Evolutionary conservation across 2,797 vertebrate species (phyloP), one percentile per base, ranked within the genome.

Genomic region (Amphiprion clarkii): DNA sequence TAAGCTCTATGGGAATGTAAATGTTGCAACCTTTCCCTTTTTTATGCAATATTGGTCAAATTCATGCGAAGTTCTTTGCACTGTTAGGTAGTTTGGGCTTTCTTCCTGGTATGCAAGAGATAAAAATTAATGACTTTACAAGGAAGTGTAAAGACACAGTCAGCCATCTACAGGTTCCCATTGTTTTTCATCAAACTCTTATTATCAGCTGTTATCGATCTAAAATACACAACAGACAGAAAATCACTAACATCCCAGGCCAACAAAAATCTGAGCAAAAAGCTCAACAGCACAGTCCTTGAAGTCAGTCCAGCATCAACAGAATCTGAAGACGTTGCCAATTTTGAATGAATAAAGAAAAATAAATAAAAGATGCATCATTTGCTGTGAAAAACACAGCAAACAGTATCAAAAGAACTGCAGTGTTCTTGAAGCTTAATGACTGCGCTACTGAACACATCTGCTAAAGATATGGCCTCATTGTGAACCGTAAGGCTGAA

Each of bases 11-110:
- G 39, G 55, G 51, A 74, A 55, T 40, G 31, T 2, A 10, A 31
- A 42, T 68, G 39, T 14, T 53, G 71, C 72, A 81, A 62, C 40
- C 19, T 73, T 42, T 52, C 44, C 2, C 36, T 68, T 25, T 76
- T n/a, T 44, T n/a, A 67, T 71, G 65, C 49, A 81, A 65, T 58
- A 58, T 25, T 9, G 13, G 29, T 21, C 17, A 17, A 5, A 16
- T 14, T 39, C 6, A 53, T 17, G 40, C 21, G 0, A 12, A 40
- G 8, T 40, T 31, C 16, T 16, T 52, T 46, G n/a, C n/a, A 4
- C 10, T 46, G 21, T 59, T 71, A 39, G 16, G 9, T n/a, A 14
- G 19, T 46, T 52, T 6, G 21, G 46, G 40, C 67, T 55, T 57
- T n/a, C 53, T 3, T 16, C 3, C 1, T 60, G 17, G 4, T 44